These are phyloP conservation scores for Tiaroga cobitis DNA, from an alignment of 2,797 vertebrate genomes.

Conservation along the genomic window DNA sequence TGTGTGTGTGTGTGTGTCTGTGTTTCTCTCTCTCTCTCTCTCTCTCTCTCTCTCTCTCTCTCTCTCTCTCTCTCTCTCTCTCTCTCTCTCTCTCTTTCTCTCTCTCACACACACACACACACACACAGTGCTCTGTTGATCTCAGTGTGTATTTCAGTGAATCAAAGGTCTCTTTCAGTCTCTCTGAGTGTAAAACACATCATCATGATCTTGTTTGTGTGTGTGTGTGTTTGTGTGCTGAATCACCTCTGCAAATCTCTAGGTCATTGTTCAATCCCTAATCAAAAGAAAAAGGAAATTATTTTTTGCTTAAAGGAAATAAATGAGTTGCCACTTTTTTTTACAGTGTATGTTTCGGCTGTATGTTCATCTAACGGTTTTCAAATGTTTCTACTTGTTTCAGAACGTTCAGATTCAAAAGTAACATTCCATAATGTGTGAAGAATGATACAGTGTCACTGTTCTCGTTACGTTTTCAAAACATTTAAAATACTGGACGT, in stretches of 20 bases:
- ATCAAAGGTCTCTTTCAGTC: conserved; percentile 50
- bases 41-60: no score
- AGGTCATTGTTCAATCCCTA: no score
- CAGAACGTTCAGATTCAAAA: neutral
- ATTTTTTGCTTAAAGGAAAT: neutral
- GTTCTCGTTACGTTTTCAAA: neutral
- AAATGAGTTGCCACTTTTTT: neutral
- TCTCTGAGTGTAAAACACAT: neutral
- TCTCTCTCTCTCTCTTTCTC: no score
- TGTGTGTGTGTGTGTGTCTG: neutral
- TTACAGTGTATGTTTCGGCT: no score
- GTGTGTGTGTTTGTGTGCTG: neutral
- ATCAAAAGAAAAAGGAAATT: neutral
- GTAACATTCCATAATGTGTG: neutral
- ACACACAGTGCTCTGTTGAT: conserved; percentile 22
- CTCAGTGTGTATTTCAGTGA: conserved; percentile 57
- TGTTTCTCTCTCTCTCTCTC: no score
- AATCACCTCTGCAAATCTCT: neutral
- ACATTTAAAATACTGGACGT: neutral
- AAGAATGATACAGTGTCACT: neutral
- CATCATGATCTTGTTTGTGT: neutral
- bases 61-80: no score
- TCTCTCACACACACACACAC: no score
- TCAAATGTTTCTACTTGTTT: neutral
- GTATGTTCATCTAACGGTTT: neutral